Conservation (phyloP, 2,888 invertebrate species). For the Cephus sareptanus region DNA sequence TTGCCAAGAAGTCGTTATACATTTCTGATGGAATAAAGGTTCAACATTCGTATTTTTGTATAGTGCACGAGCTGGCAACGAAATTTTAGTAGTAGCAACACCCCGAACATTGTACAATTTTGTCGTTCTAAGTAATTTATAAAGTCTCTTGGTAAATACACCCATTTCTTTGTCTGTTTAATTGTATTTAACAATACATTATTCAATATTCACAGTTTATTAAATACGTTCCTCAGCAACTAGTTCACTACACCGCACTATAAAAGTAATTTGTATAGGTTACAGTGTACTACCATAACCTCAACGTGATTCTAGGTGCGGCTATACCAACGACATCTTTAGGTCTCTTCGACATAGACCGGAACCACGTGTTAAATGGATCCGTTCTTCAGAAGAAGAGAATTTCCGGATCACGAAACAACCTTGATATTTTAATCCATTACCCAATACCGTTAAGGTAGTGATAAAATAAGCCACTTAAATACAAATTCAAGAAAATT, state of each 20-base stretch:
- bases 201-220: not conserved
- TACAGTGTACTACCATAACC: not conserved
- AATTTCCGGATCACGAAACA: not conserved
- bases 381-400: not conserved
- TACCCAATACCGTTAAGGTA: not conserved
- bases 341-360: not conserved
- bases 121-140: slow-evolving; percentile 20
- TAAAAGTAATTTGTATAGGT: not conserved
- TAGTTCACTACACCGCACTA: not conserved
- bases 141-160: not conserved
- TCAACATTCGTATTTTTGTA: not conserved
- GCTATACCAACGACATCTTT: not conserved
- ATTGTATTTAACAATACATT: not conserved
- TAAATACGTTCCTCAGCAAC: not conserved
- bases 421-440: not conserved
- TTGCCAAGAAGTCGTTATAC: not conserved
- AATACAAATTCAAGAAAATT: not conserved
- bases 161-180: not conserved
- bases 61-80: not conserved
- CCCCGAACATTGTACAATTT: not conserved
- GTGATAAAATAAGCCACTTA: not conserved
- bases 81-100: not conserved
- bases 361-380: not conserved
- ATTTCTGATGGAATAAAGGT: not conserved
- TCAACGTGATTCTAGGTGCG: not conserved